Evolutionary conservation across 23 tunicate species (phyloP), one percentile per base, ranked within the genome.

Genomic region (Pegea sp.): DNA sequence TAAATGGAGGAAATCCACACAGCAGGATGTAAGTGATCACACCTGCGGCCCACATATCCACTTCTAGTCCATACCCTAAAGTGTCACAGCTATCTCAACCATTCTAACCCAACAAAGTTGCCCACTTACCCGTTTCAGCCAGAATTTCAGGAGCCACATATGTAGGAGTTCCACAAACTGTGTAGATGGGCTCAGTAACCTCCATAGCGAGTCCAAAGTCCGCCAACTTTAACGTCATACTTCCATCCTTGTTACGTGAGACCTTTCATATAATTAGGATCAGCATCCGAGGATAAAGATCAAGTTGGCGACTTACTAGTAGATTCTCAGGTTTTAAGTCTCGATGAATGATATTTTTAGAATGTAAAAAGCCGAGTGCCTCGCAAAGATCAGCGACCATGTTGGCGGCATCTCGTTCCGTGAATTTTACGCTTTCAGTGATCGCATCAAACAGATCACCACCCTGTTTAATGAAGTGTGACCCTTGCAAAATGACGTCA

Each of bases 401-500:
- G 53, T 77, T 89, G 6, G 90, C 81, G 28, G 98, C 98, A 31
- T 71, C 90, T 16, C 90, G 64, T 34, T 89, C 98, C 3, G 88
- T 77, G 52, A 76, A 89, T 44, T 77, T 76, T 5, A 89, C 98
- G 51, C 90, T 76, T 66, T 89, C 98, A 28, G 98, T 89, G 56
- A 89, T 89, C 27, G 98, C 98, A 57, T 89, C 98, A 57, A 89
- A 89, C 48, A 89, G 69, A 56, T 89, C 98, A 21, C 98, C 98
- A 44, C 98, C 98, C 90, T 77, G 69, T 21, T 11, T 20, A 21
- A 21, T 13, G 5, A 26, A 65, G 5, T 24, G 6, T 6, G 59
- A 26, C 5, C 19, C 24, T 7, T 25, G 22, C 5, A 38, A 38
- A 11, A 38, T 38, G 46, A 38, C 46, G 46, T 38, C 46, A 38